These are phyloP conservation scores for Ataeniobius toweri DNA, from an alignment of 2,797 vertebrate species.

Conservation along the genomic window DNA sequence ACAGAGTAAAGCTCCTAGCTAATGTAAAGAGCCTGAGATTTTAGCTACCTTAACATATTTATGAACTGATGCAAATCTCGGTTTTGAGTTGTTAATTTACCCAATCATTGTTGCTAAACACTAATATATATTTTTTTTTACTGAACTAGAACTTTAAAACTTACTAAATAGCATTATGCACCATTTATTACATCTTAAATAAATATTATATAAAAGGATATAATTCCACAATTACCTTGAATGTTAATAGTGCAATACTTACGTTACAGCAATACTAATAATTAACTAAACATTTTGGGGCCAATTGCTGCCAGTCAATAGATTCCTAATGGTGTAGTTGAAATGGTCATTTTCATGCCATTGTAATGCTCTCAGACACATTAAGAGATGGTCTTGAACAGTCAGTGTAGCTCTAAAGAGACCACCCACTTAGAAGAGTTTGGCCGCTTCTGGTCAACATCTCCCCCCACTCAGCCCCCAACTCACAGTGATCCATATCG, in stretches of 20 bases:
- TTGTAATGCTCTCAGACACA: constrained; percentile 67
- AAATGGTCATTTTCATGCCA: constrained; percentile 65
- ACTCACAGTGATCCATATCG: not conserved
- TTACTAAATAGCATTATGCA: not conserved
- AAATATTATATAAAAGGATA: not conserved
- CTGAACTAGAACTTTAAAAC: not conserved
- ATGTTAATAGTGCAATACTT: not conserved
- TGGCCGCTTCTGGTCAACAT: constrained; percentile 57
- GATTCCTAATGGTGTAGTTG: constrained; percentile 41
- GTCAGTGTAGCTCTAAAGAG: constrained; percentile 34
- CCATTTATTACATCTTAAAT: not conserved
- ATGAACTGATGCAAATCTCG: constrained; percentile 15
- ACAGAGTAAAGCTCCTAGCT: constrained; percentile 69
- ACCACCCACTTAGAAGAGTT: constrained; percentile 71
- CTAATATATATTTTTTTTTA: not conserved
- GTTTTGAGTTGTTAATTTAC: not conserved
- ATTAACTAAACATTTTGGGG: constrained; percentile 30
- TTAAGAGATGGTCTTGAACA: constrained; percentile 61
- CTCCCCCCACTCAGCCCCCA: constrained; percentile 14
- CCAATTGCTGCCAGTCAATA: constrained; percentile 53
- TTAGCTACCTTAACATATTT: not conserved
- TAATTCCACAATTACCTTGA: not conserved
- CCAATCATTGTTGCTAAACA: not conserved
- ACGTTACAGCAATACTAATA: constrained; percentile 1
- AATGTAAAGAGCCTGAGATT: constrained; percentile 49